Percentiles rank a stretch among this genome's conserved stretches.
These are phyloP conservation scores for Portunus trituberculatus DNA, from an alignment of 1,140 invertebrate genomes.

Conservation along the genomic window DNA sequence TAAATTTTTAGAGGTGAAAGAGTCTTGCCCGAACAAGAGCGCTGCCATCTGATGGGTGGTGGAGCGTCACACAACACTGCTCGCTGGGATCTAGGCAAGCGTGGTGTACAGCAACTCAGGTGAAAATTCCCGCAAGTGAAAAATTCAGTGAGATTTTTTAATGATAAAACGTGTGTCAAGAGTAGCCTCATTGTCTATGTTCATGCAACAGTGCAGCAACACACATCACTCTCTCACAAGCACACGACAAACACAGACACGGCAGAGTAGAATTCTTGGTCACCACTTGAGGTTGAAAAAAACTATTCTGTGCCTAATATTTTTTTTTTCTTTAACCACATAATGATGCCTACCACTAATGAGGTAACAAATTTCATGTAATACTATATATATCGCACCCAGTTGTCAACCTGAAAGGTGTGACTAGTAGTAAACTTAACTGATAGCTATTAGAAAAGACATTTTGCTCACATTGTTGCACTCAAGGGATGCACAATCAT, in stretches of 20 bases:
- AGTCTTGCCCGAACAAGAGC: not conserved
- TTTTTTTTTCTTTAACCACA: slow-evolving; percentile 23
- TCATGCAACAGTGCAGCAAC: slow-evolving; percentile 39
- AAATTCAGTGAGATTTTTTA: slow-evolving; percentile 27
- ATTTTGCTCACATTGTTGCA: slow-evolving; percentile 24
- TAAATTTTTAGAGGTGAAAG: not conserved
- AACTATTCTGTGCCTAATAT: slow-evolving; percentile 49
- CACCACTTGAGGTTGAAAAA: slow-evolving; percentile 61
- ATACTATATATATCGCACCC: slow-evolving; percentile 56
- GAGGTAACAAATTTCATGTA: slow-evolving; percentile 68
- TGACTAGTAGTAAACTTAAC: slow-evolving; percentile 42
- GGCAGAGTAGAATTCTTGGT: slow-evolving; percentile 59
- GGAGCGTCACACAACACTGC: not conserved
- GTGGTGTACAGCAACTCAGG: slow-evolving; percentile 66
- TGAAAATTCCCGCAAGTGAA: slow-evolving; percentile 51
- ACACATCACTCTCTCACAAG: slow-evolving; percentile 63
- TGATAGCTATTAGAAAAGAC: not conserved
- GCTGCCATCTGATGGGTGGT: not conserved
- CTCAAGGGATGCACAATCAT: slow-evolving; percentile 58
- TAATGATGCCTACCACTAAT: slow-evolving; percentile 57
- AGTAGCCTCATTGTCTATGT: slow-evolving; percentile 48
- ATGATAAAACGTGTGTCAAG: slow-evolving; percentile 40
- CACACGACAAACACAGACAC: slow-evolving; percentile 64
- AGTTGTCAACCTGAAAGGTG: slow-evolving; percentile 54
- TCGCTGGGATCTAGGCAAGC: slow-evolving; percentile 60